These are phyloP conservation scores for Bergia puertoricense DNA, from an alignment of 92 coral and sea anemone species.

Conservation along the genomic window DNA sequence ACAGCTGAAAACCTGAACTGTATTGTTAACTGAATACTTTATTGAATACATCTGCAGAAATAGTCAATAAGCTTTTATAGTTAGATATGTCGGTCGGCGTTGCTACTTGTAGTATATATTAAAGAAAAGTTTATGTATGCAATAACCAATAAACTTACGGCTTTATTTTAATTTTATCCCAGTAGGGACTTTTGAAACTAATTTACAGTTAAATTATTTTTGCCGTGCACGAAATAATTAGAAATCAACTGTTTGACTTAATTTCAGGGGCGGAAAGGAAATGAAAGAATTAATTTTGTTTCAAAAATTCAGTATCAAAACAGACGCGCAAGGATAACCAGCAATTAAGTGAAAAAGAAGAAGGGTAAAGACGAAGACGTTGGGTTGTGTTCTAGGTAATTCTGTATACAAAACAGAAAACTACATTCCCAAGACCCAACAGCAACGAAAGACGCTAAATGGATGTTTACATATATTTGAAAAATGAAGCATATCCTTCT, in stretches of 20 bases:
- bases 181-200: conserved; percentile 13
- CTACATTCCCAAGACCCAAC: not conserved
- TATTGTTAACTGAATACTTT: not conserved
- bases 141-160: not conserved
- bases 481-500: not conserved
- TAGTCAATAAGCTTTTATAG: not conserved
- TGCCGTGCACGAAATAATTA: not conserved
- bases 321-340: not conserved
- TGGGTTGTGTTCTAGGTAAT: not conserved
- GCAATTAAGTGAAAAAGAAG: not conserved
- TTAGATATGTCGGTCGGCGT: not conserved
- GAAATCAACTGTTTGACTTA: not conserved
- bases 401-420: not conserved
- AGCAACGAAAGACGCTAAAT: not conserved
- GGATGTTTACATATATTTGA: not conserved
- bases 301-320: not conserved
- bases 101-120: not conserved
- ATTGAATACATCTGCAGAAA: not conserved
- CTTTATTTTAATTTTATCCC: conserved; percentile 23
- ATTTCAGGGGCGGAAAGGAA: not conserved
- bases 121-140: not conserved
- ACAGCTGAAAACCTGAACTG: not conserved
- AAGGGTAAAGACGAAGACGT: not conserved
- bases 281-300: not conserved
- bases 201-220: not conserved